Percentiles rank a stretch among this genome's conserved stretches.
Evolutionary conservation across 2,113 vertebrate species (phyloP).

Genomic region (Oxygymnocypris stewartii): DNA sequence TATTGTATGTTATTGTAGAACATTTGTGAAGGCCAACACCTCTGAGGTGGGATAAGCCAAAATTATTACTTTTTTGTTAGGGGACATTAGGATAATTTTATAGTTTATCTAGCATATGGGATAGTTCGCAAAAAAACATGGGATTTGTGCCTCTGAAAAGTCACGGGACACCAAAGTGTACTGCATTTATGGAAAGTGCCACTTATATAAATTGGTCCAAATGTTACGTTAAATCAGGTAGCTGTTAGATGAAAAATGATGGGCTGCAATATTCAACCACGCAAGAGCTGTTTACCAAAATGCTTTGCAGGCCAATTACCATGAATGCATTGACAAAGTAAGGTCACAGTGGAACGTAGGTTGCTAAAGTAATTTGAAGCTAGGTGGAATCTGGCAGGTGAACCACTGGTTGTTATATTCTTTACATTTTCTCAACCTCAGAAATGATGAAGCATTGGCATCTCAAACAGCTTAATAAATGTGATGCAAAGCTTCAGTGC

Average conservation of each 20-base stretch:
- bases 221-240: conserved; percentile 1
- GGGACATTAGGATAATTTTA: neutral
- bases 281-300: conserved; percentile 11
- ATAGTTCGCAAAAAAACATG: neutral
- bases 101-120: neutral
- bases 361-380: conserved; percentile 23
- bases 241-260: conserved; percentile 3
- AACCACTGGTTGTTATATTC: neutral
- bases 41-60: neutral
- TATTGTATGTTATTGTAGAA: neutral
- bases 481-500: neutral
- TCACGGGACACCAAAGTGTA: conserved; percentile 10
- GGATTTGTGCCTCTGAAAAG: neutral
- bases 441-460: neutral
- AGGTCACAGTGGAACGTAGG: neutral
- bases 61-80: neutral
- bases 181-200: neutral
- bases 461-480: conserved; percentile 10
- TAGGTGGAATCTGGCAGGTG: conserved; percentile 2
- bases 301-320: conserved; percentile 1
- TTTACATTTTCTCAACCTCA: neutral
- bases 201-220: conserved; percentile 1
- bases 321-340: neutral
- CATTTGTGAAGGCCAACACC: neutral
- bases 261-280: neutral